Conservation (phyloP, 2,113 vertebrate genomes). For the cattle (Bos taurus) region ARS-UCD2.0 NC_037331.1:76872501-76873000, state of each 20-base stretch:
- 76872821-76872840: background rate
- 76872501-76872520: background rate
- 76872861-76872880: background rate
- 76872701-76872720: background rate
- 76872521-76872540: background rate
- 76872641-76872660: background rate
- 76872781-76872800: background rate
- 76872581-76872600: background rate
- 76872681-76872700: background rate
- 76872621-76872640: background rate
- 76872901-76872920: background rate
- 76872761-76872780: background rate
- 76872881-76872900: background rate
- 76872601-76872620: background rate
- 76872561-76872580: background rate
- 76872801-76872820: background rate
- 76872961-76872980: background rate
- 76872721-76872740: background rate
- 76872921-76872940: background rate
- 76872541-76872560: background rate
- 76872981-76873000: background rate
- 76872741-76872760: background rate
- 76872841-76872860: background rate
- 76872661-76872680: background rate
- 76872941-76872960: background rate